Percentiles rank a stretch among this genome's conserved stretches.
Conservation (phyloP, 2,888 invertebrate genomes). For the Villa cingulata region DNA sequence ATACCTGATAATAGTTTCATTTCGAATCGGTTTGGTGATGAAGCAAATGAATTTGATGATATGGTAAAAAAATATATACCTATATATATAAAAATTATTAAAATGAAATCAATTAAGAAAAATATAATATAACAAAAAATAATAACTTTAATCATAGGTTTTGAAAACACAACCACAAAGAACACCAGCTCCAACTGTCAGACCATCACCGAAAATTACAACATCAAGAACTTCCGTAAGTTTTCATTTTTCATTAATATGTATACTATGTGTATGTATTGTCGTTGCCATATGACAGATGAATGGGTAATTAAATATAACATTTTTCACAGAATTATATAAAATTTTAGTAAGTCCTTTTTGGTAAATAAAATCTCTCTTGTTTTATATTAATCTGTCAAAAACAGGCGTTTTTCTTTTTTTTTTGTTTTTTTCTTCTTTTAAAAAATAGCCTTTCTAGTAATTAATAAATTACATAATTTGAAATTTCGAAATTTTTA, state of each 20-base stretch:
- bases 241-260: neutral
- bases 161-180: conserved; percentile 5
- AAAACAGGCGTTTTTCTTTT: too few relatives aligned
- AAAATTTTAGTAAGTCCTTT: neutral
- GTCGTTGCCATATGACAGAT: too few relatives aligned
- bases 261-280: too few relatives aligned
- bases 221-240: conserved; percentile 1
- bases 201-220: neutral
- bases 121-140: neutral
- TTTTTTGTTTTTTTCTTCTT: too few relatives aligned
- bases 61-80: conserved; percentile 3
- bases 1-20: conserved; percentile 1
- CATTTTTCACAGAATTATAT: neutral
- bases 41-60: conserved; percentile 2
- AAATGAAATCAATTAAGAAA: too few relatives aligned
- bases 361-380: too few relatives aligned
- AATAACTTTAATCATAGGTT: neutral
- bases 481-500: too few relatives aligned
- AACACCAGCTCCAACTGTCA: conserved; percentile 5
- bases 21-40: conserved; percentile 9
- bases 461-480: too few relatives aligned
- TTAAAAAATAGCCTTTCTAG: too few relatives aligned
- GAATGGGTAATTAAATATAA: neutral
- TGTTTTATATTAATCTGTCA: too few relatives aligned
- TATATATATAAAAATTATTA: neutral